A percentile compares a stretch with the other conserved stretches of the same genome.
Evolutionary conservation across 2,888 invertebrate genomes (phyloP).

Genomic region (Gryllus longicercus): DNA sequence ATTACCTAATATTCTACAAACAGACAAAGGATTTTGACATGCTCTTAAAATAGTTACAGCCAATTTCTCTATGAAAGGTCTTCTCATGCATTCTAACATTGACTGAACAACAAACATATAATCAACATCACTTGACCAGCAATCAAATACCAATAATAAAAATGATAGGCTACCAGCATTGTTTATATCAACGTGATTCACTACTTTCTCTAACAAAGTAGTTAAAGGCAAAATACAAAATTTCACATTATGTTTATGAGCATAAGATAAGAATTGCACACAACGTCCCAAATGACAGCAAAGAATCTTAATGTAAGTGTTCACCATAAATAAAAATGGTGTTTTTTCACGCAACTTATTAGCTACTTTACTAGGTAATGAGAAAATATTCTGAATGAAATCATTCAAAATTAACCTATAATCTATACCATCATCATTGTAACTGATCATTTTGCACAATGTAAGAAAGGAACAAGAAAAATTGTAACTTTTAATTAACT

Average conservation of each 20-base stretch:
- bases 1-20: constrained; percentile 55
- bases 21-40: constrained; percentile 41
- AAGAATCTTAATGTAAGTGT: constrained; percentile 57
- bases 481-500: constrained; percentile 56
- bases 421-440: constrained; percentile 20
- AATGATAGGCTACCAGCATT: constrained; percentile 50
- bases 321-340: constrained; percentile 56
- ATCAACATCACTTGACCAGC: constrained; percentile 48
- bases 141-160: constrained; percentile 56
- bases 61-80: constrained; percentile 58
- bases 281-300: constrained; percentile 53
- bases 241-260: constrained; percentile 33
- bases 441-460: constrained; percentile 23
- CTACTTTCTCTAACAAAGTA: constrained; percentile 59
- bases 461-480: constrained; percentile 53
- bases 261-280: constrained; percentile 38
- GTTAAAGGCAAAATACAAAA: constrained; percentile 51
- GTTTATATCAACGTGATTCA: constrained; percentile 54
- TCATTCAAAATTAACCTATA: constrained; percentile 48
- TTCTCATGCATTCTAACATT: constrained; percentile 55
- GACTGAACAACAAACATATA: constrained; percentile 46
- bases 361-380: constrained; percentile 67
- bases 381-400: constrained; percentile 60
- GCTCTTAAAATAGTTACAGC: constrained; percentile 54
- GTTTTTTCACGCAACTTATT: constrained; percentile 59